Conservation (phyloP, 2,797 vertebrate species). For the Bucorvus abyssinicus region DNA sequence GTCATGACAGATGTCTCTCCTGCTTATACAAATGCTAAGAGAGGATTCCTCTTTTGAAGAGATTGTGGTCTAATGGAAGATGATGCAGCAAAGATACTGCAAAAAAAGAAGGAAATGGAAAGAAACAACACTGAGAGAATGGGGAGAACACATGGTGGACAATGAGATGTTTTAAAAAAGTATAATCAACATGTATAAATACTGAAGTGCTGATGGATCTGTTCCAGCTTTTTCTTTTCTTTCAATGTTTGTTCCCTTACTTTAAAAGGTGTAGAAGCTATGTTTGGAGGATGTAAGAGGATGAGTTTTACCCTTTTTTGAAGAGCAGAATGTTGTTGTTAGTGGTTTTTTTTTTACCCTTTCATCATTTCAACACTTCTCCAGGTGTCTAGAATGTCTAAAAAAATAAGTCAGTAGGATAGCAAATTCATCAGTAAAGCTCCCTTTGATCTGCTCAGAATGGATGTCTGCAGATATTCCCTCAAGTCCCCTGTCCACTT, state of each 20-base stretch:
- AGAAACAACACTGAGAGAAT: neutral
- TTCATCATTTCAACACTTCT: slow-evolving; percentile 45
- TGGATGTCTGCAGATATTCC: slow-evolving; percentile 34
- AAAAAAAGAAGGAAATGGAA: neutral
- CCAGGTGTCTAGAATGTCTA: slow-evolving; percentile 15
- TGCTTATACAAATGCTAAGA: neutral
- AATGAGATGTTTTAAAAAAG: neutral
- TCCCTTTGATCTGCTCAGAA: slow-evolving; percentile 50
- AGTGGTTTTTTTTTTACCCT: neutral
- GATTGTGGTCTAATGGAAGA: neutral
- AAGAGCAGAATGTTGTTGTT: neutral
- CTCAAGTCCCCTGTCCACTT: slow-evolving; percentile 29
- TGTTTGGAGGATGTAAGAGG: neutral
- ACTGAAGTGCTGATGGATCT: neutral
- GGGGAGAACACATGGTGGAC: neutral
- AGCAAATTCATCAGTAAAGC: slow-evolving; percentile 31
- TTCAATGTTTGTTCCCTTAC: neutral
- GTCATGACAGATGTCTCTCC: neutral
- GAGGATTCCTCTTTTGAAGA: neutral
- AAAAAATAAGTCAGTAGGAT: slow-evolving; percentile 39
- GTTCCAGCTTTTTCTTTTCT: neutral
- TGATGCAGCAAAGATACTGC: neutral
- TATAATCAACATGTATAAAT: neutral
- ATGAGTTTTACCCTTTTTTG: neutral
- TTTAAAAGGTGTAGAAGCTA: neutral